A percentile compares a stretch with the other conserved stretches of the same genome.
Conservation (phyloP, 2,888 invertebrate genomes). For the Calliscelio sp. region DNA sequence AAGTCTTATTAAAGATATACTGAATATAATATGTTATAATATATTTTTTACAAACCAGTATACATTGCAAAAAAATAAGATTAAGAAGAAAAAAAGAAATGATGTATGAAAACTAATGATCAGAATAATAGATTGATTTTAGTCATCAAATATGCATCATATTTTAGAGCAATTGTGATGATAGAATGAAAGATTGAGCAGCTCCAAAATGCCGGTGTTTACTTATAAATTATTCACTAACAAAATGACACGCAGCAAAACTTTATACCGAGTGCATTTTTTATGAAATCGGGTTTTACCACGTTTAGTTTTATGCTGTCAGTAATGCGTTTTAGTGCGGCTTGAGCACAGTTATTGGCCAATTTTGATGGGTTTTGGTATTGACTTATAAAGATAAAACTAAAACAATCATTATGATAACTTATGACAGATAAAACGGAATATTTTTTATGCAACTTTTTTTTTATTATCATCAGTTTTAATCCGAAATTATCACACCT, state of each 20-base stretch:
- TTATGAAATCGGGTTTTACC: constrained; percentile 16
- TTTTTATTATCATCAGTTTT: too few species aligned
- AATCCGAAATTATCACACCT: neutral
- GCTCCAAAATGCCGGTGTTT: constrained; percentile 23
- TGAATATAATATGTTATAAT: too few species aligned
- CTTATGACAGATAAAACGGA: too few species aligned
- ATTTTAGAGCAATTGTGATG: constrained; percentile 33
- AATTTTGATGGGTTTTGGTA: constrained; percentile 9
- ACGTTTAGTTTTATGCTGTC: constrained; percentile 32
- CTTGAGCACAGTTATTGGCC: constrained; percentile 10
- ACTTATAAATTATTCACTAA: constrained; percentile 27
- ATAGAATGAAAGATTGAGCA: constrained; percentile 13
- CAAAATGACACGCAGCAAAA: constrained; percentile 34
- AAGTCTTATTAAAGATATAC: too few species aligned
- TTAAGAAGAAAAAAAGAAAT: neutral
- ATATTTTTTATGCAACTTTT: too few species aligned
- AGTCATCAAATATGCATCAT: constrained; percentile 9
- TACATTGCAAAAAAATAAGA: too few species aligned
- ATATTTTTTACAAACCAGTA: too few species aligned
- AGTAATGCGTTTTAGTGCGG: constrained; percentile 5
- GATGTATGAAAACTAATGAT: neutral
- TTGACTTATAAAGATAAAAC: too few species aligned
- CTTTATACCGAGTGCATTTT: constrained; percentile 31
- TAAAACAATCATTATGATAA: too few species aligned
- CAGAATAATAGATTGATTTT: neutral